Evolutionary conservation across 2,888 invertebrate species (phyloP).

Genomic region (Nemurella pictetii): DNA sequence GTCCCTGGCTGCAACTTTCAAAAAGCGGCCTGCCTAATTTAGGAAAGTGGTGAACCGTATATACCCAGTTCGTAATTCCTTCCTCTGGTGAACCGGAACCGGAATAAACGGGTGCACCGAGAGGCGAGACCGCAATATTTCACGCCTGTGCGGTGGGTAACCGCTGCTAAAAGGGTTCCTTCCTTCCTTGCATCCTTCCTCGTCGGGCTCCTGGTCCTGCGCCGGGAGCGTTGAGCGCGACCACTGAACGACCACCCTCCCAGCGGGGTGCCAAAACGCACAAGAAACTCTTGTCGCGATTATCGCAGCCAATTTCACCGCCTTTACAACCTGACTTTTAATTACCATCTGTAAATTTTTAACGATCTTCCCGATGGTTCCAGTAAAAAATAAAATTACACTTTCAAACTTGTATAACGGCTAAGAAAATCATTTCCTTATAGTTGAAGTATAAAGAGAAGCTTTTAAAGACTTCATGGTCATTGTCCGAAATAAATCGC

Average conservation of each 20-base stretch:
- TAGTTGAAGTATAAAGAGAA: neutral
- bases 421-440: neutral
- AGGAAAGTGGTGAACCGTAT: constrained; percentile 4
- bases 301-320: neutral
- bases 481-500: neutral
- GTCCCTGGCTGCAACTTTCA: neutral
- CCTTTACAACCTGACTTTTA: neutral
- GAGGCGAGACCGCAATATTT: constrained; percentile 15
- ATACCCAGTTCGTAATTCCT: constrained; percentile 10
- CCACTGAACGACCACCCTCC: neutral
- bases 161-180: neutral
- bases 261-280: neutral
- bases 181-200: neutral
- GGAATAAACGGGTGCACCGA: constrained; percentile 9
- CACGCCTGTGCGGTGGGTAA: neutral
- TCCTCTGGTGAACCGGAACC: constrained; percentile 25
- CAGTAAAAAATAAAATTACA: neutral
- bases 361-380: neutral
- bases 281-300: neutral
- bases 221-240: neutral
- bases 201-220: neutral
- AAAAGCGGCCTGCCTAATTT: constrained; percentile 2
- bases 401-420: neutral
- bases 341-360: neutral
- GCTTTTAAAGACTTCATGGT: neutral